Evolutionary conservation across 2,888 invertebrate species (phyloP), one percentile per base, ranked within the genome.

Genomic region (Tachina grossa): DNA sequence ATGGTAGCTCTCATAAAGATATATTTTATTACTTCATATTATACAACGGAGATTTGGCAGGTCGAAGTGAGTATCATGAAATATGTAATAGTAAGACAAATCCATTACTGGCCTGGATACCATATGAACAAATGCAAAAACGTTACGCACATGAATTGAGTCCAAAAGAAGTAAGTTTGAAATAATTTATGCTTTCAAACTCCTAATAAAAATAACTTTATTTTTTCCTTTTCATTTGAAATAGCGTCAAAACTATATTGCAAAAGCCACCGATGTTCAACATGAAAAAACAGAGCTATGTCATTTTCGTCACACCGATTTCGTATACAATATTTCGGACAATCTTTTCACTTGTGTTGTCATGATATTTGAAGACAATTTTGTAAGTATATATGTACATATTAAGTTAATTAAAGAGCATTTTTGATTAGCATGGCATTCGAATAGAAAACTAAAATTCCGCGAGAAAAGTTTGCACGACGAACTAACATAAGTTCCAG

Each of bases 281-380:
- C 89, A 89, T 0, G 88, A 89, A 39, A 91, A 90, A 85, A 91
- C 91, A 0, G 91, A 92, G 53, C 87, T 92, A 19, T 92, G 91
- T 16, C 90, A 91, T 80, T 92, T 92, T 51, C 88, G 90, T 8
- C 92, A 92, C 77, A 87, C 89, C 16, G 90, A 90, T 88, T 86
- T 92, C 57, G 88, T 91, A 11, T 89, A 89, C 45, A 88, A 89
- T 49, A 89, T 90, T 5, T 65, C 88, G 8, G 88, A 89, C 59
- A 89, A 89, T 75, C 87, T 91, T 1, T 90, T 91, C 77, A 91
- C 89, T 1, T 91, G 91, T 59, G 89, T 90, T 2, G 89, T 91
- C 14, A 90, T 92, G 92, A 91, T 92, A 31, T 92, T 91, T 45
- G 91, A 92, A 57, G 92, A 92, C 80, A 90, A 91, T 78, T 90